Evolutionary conservation across 2,113 vertebrate species (phyloP).

Genomic region (Todiramphus saurophagus): DNA sequence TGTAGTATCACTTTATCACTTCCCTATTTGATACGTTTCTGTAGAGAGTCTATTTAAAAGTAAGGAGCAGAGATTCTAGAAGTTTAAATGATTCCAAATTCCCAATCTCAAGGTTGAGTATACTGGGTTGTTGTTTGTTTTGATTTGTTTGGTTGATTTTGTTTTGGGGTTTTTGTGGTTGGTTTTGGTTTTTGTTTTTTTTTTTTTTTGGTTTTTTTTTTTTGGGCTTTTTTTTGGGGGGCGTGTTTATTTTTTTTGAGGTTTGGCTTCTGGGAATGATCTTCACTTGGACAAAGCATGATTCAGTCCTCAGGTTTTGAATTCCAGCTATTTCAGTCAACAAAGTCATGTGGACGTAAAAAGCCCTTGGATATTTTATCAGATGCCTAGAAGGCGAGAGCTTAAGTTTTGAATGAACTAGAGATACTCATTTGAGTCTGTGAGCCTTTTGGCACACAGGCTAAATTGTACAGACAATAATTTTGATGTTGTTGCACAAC

Average conservation of each 20-base stretch:
- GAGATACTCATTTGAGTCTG: neutral
- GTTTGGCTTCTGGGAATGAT: neutral
- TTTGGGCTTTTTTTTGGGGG: too few relatives aligned
- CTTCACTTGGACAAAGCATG: neutral
- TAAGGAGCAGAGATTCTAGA: neutral
- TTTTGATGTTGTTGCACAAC: neutral
- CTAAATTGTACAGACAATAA: neutral
- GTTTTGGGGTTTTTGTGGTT: too few relatives aligned
- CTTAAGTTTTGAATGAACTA: neutral
- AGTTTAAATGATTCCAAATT: neutral
- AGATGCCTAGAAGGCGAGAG: neutral
- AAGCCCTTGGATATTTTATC: neutral
- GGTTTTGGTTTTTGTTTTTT: neutral
- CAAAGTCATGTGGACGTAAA: neutral
- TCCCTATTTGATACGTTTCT: neutral
- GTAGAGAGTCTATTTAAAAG: neutral
- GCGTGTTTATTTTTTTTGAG: neutral
- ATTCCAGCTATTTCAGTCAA: neutral
- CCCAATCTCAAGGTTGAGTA: neutral
- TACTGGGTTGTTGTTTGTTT: neutral
- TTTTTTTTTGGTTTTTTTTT: neutral
- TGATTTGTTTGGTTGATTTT: neutral
- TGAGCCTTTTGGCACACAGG: neutral
- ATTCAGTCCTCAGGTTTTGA: neutral
- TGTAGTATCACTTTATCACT: neutral